Base-by-base conservation (phyloP, 1,140 invertebrate species). In the Vanessa atalanta region DNA sequence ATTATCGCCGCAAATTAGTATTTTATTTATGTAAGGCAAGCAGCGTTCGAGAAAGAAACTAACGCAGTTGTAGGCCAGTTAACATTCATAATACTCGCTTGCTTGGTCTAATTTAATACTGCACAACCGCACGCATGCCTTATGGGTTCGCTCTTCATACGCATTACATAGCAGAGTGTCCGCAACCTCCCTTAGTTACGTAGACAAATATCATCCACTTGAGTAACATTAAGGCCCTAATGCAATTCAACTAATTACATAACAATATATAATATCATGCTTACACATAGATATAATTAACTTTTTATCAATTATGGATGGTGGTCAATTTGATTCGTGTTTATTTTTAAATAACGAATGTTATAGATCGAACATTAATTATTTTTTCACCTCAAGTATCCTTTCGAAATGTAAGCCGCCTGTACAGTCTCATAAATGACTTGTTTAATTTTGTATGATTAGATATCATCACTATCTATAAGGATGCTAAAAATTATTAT, bases 101-200 rank as follows among this genome's bases (percentile, higher is more conserved):
- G 73, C 73, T 75, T 70, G 47, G 63, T 74, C 60, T 60, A 47
- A 57, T 70, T 65, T 65, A 26, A 26, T 43, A 68, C 47, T 68
- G 65, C 72, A 73, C 72, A 73, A 67, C 51, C 51, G 66, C 72
- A 65, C 73, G 73, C 73, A 75, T 75, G 73, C 68, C 65, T 69
- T 70, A 73, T 43, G 55, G 65, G 65, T 61, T 68, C 57, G 57
- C 65, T 73, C 72, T 63, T 73, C 72, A 73, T 73, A 61, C 57
- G 71, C 72, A 69, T 74, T 53, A 64, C 53, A 53, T 72, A 67
- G 64, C 53, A 20, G 63, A 65, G 51, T 66, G 51, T 66, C 43
- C 71, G 65, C 50, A 65, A 48, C 63, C 55, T 64, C 53, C 72
- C 65, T 72, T 70, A 70, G 61, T 60, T 65, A 63, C 14, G 53